These are phyloP conservation scores for Synanceia verrucosa DNA, from an alignment of 2,797 vertebrate species.

Conservation along the genomic window DNA sequence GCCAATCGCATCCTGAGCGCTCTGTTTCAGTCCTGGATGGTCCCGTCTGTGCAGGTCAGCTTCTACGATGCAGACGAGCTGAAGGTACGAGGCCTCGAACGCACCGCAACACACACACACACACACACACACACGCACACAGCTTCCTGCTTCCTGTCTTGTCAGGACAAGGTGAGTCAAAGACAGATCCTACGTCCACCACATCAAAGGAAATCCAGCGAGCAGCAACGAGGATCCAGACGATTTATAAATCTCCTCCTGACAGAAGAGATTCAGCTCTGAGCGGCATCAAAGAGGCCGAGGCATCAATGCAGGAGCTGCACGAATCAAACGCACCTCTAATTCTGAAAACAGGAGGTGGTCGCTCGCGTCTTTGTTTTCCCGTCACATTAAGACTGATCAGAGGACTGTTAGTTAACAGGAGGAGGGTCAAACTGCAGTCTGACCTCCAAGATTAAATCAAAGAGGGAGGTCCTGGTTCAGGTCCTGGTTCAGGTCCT, in stretches of 20 bases:
- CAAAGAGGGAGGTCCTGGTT: not conserved
- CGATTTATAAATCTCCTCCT: conserved; percentile 14
- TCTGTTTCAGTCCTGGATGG: conserved; percentile 95
- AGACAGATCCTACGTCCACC: conserved; percentile 8
- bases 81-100: conserved; percentile 81
- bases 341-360: conserved; percentile 2
- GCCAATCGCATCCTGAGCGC: conserved; percentile 90
- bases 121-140: not conserved
- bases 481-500: too few relatives aligned
- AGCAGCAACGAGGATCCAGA: not conserved
- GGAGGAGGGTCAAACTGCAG: not conserved
- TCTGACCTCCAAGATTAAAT: not conserved
- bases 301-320: not conserved
- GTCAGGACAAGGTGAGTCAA: conserved; percentile 12
- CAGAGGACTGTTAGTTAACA: not conserved
- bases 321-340: not conserved
- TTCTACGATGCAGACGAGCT: conserved; percentile 94
- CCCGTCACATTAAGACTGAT: conserved; percentile 8
- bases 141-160: not conserved
- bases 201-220: conserved; percentile 8
- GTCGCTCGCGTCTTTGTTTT: not conserved
- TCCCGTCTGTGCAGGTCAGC: conserved; percentile 91
- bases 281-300: conserved; percentile 26
- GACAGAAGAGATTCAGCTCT: conserved; percentile 7
- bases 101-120: not conserved